Evolutionary conservation across 2,888 invertebrate genomes (phyloP).

Genomic region (Mechanitis messenoides): DNA sequence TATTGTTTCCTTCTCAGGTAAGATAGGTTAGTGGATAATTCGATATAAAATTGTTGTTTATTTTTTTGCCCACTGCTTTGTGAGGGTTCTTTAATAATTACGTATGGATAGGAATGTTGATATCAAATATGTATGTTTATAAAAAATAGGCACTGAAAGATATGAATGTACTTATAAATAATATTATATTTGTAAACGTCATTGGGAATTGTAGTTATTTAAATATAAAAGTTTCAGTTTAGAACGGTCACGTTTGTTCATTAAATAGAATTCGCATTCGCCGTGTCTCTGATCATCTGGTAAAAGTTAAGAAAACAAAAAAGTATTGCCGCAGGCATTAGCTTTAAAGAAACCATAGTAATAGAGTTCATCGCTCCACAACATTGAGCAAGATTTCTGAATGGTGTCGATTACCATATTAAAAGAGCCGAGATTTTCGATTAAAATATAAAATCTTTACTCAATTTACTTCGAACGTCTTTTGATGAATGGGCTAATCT

Average conservation of each 20-base stretch:
- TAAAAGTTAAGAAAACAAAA: conserved; percentile 15
- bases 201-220: no score
- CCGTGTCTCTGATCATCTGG: conserved; percentile 7
- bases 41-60: background rate
- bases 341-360: conserved; percentile 31
- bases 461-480: conserved; percentile 28
- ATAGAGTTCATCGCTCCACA: conserved; percentile 30
- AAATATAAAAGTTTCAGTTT: no score
- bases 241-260: no score
- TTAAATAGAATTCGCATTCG: background rate
- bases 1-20: no score
- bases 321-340: conserved; percentile 21
- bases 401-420: conserved; percentile 31
- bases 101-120: no score
- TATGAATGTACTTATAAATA: no score
- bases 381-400: conserved; percentile 26
- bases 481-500: conserved; percentile 29
- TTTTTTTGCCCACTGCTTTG: no score
- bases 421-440: conserved; percentile 26
- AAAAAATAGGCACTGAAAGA: no score
- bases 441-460: conserved; percentile 31
- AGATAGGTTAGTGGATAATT: no score
- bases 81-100: no score
- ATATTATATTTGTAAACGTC: no score
- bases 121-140: no score